Conservation (phyloP, 1,140 invertebrate species). For the Myzus persicae region DNA sequence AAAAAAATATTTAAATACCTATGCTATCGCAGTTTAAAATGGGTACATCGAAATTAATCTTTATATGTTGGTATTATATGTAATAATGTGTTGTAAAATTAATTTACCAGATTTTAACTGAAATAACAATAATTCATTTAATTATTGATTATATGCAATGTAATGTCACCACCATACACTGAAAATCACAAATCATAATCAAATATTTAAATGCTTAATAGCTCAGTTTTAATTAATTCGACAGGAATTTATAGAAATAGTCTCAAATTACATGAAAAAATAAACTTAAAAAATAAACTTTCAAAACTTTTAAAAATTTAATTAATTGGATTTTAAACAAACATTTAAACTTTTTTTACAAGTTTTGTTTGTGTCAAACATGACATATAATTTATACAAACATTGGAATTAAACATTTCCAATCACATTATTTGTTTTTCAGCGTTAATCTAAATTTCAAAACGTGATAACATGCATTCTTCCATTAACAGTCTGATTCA, state of each 20-base stretch:
- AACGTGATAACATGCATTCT: neutral
- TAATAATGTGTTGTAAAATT: neutral
- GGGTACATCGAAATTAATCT: neutral
- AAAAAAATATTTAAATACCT: slow-evolving; percentile 51
- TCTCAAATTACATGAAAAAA: neutral
- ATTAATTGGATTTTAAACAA: slow-evolving; percentile 7
- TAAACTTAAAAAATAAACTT: neutral
- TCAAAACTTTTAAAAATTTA: neutral
- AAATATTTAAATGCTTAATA: neutral
- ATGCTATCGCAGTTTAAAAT: neutral
- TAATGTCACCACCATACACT: neutral
- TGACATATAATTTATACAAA: slow-evolving; percentile 1
- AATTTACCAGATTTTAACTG: neutral
- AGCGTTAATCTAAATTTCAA: neutral
- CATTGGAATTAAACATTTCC: slow-evolving; percentile 6
- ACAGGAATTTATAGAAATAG: neutral
- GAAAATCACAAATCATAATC: neutral
- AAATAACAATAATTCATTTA: neutral
- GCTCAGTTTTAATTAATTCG: neutral
- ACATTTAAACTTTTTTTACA: neutral
- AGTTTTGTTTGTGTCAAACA: neutral
- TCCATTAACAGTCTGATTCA: neutral
- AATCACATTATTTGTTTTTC: neutral
- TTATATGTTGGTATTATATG: neutral
- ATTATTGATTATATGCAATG: neutral